A percentile compares a stretch with the other conserved stretches of the same genome.
Conservation (phyloP, 2,113 vertebrate genomes). For the Chitala chitala region DNA sequence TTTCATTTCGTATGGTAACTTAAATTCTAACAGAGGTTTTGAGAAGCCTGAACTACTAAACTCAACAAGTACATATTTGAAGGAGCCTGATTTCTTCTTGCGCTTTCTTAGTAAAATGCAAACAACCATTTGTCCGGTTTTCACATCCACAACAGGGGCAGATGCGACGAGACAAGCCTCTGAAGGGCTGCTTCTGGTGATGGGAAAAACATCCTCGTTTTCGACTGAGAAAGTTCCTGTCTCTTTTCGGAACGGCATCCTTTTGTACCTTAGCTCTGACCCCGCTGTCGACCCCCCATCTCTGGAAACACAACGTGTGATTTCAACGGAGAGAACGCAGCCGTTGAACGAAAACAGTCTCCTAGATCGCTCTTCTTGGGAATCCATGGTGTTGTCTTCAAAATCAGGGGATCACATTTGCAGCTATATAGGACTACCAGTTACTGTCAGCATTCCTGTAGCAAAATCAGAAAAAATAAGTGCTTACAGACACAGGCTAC, state of each 20-base stretch:
- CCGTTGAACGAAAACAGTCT: constrained; percentile 64
- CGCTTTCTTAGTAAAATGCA: constrained; percentile 64
- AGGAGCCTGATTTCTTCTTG: constrained; percentile 35
- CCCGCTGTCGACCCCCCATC: constrained; percentile 32
- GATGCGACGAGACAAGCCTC: constrained; percentile 62
- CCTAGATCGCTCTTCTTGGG: constrained; percentile 13
- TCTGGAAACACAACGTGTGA: constrained; percentile 39
- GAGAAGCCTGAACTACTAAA: constrained; percentile 61
- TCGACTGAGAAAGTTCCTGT: constrained; percentile 59
- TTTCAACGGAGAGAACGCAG: constrained; percentile 67
- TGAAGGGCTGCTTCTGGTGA: constrained; percentile 41
- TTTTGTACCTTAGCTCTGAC: constrained; percentile 53
- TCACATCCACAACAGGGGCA: constrained; percentile 55
- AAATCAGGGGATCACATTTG: too few relatives aligned
- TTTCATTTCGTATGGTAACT: constrained; percentile 62
- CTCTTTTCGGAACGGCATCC: constrained; percentile 60
- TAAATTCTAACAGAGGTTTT: constrained; percentile 64
- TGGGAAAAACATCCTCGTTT: constrained; percentile 48
- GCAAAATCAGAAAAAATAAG: background rate
- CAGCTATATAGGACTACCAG: background rate
- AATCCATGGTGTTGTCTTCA: background rate
- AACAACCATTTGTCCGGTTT: constrained; percentile 62
- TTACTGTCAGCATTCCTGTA: background rate
- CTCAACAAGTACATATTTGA: constrained; percentile 67
- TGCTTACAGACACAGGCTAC: too few relatives aligned